phyloP scores from a whole-genome alignment of 2,113 vertebrate genomes.

The Notothenia rossii region DNA sequence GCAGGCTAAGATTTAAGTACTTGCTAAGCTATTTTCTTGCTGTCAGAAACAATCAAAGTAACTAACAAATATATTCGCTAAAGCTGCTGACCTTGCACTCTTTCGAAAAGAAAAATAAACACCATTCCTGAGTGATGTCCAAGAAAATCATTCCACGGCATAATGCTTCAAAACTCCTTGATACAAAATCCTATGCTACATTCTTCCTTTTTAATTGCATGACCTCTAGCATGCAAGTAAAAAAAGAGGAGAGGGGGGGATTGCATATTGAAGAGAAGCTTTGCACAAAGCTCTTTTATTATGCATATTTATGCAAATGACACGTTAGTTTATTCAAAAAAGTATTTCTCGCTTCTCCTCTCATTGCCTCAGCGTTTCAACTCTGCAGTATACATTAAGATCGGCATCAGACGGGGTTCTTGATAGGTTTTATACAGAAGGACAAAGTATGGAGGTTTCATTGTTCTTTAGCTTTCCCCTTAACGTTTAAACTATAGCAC shows the following conservation, averaged over 20 bases:
- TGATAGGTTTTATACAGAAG: constrained; percentile 39
- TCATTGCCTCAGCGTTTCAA: constrained; percentile 65
- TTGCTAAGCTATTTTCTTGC: constrained; percentile 1
- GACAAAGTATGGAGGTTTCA: constrained; percentile 20
- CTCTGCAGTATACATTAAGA: constrained; percentile 43
- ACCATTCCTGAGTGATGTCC: constrained; percentile 36
- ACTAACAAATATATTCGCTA: constrained; percentile 19
- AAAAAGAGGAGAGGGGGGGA: constrained; percentile 20
- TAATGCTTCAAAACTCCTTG: constrained; percentile 47
- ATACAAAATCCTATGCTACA: constrained; percentile 41
- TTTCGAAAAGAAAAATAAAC: constrained; percentile 2
- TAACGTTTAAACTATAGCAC: constrained; percentile 44
- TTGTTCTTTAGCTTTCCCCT: constrained; percentile 29
- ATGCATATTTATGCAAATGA: constrained; percentile 83
- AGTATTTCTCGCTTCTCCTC: constrained; percentile 66
- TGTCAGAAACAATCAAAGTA: constrained; percentile 11
- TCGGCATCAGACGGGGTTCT: neutral
- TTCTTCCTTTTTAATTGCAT: constrained; percentile 73
- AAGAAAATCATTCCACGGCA: constrained; percentile 43
- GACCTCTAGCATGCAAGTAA: constrained; percentile 69
- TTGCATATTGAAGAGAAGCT: constrained; percentile 75
- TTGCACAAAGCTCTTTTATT: constrained; percentile 77
- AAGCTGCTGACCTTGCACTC: constrained; percentile 14
- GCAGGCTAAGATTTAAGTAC: constrained; percentile 10
- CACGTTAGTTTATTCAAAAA: constrained; percentile 75